Evolutionary conservation across 2,888 invertebrate genomes (phyloP).

Genomic region (Osedax frankpressi): DNA sequence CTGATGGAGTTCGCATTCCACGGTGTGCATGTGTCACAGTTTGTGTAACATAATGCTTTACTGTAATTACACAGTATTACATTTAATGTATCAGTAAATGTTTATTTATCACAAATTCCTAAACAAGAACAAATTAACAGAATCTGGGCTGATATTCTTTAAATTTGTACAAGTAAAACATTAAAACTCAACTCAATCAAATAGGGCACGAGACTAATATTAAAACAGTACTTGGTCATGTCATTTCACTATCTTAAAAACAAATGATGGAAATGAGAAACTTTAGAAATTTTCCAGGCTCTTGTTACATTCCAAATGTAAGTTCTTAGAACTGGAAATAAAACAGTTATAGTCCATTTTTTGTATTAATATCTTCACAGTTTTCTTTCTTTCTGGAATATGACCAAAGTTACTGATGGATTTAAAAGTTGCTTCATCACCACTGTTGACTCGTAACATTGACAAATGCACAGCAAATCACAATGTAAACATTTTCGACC

Average conservation of each 20-base stretch:
- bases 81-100: slow-evolving; percentile 1
- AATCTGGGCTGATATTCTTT: not conserved
- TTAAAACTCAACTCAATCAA: not conserved
- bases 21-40: slow-evolving; percentile 3
- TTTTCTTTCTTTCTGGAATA: not conserved
- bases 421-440: not conserved
- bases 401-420: not conserved
- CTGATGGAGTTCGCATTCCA: slow-evolving; percentile 4
- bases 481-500: not conserved
- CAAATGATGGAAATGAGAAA: not conserved
- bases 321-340: not conserved
- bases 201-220: not conserved
- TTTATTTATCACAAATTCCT: slow-evolving; percentile 3
- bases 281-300: not conserved
- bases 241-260: not conserved
- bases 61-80: not conserved
- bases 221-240: not conserved
- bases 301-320: not conserved
- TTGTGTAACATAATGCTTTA: not conserved
- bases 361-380: not conserved
- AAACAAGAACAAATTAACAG: not conserved
- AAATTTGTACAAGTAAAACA: not conserved
- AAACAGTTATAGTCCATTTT: slow-evolving; percentile 5
- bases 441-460: not conserved
- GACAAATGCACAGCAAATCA: not conserved